phyloP scores from a whole-genome alignment of 2,113 vertebrate genomes.

The Hiodon alosoides region DNA sequence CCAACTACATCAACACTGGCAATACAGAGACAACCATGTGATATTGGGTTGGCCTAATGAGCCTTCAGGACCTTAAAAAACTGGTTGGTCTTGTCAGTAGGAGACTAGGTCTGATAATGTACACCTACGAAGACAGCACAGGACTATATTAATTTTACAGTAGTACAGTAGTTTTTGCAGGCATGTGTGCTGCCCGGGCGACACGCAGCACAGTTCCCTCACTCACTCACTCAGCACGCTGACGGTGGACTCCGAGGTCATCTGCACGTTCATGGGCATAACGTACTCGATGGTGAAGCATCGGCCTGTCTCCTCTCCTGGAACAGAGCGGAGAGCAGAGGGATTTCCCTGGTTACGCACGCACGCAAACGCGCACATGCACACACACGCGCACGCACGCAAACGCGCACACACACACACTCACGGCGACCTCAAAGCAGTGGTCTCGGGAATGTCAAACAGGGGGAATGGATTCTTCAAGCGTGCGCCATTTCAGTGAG shows the following conservation, averaged over 20 bases:
- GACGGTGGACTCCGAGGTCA: constrained; percentile 88
- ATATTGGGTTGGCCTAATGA: too few relatives aligned
- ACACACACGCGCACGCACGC: too few relatives aligned
- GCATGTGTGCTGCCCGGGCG: not conserved
- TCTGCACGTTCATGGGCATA: constrained; percentile 88
- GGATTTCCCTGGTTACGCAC: not conserved
- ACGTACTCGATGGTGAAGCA: constrained; percentile 95
- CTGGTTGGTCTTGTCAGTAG: too few relatives aligned
- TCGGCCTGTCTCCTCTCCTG: constrained; percentile 86
- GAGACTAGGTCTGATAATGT: too few relatives aligned
- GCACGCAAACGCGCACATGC: too few relatives aligned
- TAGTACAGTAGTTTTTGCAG: not conserved
- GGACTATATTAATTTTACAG: too few relatives aligned
- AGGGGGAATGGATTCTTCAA: not conserved
- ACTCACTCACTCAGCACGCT: constrained; percentile 84
- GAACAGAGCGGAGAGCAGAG: constrained; percentile 26
- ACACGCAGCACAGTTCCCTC: not conserved
- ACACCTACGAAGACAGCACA: too few relatives aligned
- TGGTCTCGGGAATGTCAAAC: not conserved
- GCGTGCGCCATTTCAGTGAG: not conserved
- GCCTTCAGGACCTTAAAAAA: too few relatives aligned
- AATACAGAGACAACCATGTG: too few relatives aligned
- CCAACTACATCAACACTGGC: too few relatives aligned
- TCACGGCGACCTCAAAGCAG: too few relatives aligned
- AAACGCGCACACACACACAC: too few relatives aligned